Base-by-base conservation (phyloP, 2,888 invertebrate species). In the Cerceris rybyensis region DNA sequence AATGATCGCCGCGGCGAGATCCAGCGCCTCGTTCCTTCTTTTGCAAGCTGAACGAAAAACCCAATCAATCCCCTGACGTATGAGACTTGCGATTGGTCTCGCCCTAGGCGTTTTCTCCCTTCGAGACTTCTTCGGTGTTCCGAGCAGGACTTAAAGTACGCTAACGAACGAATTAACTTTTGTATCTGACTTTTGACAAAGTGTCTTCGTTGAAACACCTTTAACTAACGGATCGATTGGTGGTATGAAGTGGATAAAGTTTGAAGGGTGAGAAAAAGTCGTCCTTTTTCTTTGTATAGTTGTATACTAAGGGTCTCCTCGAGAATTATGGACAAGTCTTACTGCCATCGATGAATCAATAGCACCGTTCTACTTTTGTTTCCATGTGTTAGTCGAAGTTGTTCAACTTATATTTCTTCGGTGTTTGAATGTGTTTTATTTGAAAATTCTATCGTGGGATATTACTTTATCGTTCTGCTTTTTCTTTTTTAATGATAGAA, bases 1-100 rank as follows among this genome's bases (percentile, higher is more conserved):
- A 89, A 87, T 87, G 88, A 88, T 88, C 85, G 79, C 70, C 85
- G 78, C 75, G 63, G 73, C 75, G 75, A 78, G 80, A 67, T 75
- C 73, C 75, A 64, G 70, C 71, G 72, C 75, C 77, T 81, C 75
- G 65, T 73, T 75, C 66, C 28, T 64, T 63, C 70, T 78, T 73
- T 79, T 80, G 61, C 75, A 68, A 49, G 50, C 64, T 58, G 46
- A 70, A 83, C 81, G 85, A 86, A 86, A 86, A 86, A 86, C 75
- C 86, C 81, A 86, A 86, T 86, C 85, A 85, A 86, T 86, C 80
- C 86, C 55, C 63, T 70, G 79, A 79, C 85, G 70, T 82, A 73
- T 77, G 78, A 70, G 78, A 70, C 70, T 70, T 74, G 80, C 80
- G 82, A 86, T 86, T 79, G 78, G 78, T 86, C 81, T 84, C 82